phyloP scores from a whole-genome alignment of 2,797 vertebrate species.

The Lophotriccus pileatus region DNA sequence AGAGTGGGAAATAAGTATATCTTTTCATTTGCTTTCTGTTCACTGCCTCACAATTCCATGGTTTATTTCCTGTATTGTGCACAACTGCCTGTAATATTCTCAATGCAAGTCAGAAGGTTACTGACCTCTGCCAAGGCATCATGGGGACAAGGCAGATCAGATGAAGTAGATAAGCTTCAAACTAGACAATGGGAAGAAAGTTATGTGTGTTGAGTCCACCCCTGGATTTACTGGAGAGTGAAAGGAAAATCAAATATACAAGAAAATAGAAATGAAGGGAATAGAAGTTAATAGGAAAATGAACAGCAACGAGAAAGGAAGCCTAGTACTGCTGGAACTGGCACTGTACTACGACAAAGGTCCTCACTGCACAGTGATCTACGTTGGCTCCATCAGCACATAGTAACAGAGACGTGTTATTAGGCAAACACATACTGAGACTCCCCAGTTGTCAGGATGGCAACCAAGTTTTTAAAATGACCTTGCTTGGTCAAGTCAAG shows the following conservation, averaged over 20 bases:
- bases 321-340: not conserved
- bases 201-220: not conserved
- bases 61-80: not conserved
- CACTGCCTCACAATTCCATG: not conserved
- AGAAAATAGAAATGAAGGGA: not conserved
- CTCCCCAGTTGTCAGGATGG: not conserved
- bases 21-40: not conserved
- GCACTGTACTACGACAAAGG: not conserved
- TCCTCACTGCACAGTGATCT: not conserved
- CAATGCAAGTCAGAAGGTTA: not conserved
- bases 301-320: not conserved
- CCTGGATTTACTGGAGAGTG: not conserved
- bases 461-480: not conserved
- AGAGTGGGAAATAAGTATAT: not conserved
- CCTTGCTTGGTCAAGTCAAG: not conserved
- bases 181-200: not conserved
- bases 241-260: not conserved
- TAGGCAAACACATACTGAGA: not conserved
- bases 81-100: not conserved
- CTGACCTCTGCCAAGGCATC: not conserved
- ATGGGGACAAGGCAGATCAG: not conserved
- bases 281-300: not conserved
- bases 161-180: not conserved
- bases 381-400: not conserved
- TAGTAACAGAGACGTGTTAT: not conserved